Evolutionary conservation across 2,113 vertebrate genomes (phyloP).

Genomic region (Apodemus sylvaticus): DNA sequence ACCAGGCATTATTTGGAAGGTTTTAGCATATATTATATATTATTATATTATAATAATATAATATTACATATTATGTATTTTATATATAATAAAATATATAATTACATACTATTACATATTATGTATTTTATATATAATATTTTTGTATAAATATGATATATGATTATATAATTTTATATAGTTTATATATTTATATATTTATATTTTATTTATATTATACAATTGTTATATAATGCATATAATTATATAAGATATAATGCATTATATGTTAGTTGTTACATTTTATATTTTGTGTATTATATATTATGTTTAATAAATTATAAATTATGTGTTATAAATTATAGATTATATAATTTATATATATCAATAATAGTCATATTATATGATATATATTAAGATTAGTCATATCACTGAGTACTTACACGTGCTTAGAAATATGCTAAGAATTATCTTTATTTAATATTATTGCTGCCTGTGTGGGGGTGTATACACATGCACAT

Average conservation of each 20-base stretch:
- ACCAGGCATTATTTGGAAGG: background rate
- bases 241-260: too few species aligned
- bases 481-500: background rate
- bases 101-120: background rate
- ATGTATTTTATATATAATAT: too few species aligned
- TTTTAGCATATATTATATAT: background rate
- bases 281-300: too few species aligned
- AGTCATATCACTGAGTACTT: background rate
- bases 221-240: too few species aligned
- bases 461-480: background rate
- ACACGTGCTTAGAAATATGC: background rate
- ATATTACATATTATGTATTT: background rate
- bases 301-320: too few species aligned
- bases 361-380: background rate
- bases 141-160: background rate
- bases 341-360: background rate
- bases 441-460: background rate
- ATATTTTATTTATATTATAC: too few species aligned
- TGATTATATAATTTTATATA: too few species aligned
- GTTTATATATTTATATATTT: background rate
- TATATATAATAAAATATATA: too few species aligned
- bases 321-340: too few species aligned
- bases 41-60: background rate
- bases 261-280: too few species aligned
- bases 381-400: background rate